Conservation (phyloP, 2,888 invertebrate genomes). For the Stegophylla sp. region DNA sequence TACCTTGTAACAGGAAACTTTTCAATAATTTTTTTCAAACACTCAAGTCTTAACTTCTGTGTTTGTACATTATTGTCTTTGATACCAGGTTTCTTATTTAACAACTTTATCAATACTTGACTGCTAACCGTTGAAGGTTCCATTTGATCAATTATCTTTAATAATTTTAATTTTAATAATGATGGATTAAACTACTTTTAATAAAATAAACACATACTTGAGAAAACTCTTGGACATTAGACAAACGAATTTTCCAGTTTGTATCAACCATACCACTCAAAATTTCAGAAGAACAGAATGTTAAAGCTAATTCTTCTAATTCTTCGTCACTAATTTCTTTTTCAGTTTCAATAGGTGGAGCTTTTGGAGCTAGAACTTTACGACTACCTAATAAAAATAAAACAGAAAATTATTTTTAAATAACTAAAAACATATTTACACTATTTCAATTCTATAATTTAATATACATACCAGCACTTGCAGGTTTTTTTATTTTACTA, state of each 20-base stretch:
- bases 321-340: slow-evolving; percentile 79
- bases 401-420: too few species aligned
- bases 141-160: slow-evolving; percentile 69
- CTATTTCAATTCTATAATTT: background rate
- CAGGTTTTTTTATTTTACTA: slow-evolving; percentile 66
- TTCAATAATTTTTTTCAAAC: slow-evolving; percentile 79
- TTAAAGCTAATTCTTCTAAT: slow-evolving; percentile 76
- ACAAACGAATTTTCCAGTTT: slow-evolving; percentile 86
- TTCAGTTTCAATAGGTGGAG: slow-evolving; percentile 65
- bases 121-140: slow-evolving; percentile 73
- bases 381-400: slow-evolving; percentile 43
- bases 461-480: slow-evolving; percentile 62
- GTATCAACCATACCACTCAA: slow-evolving; percentile 74
- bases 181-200: slow-evolving; percentile 14
- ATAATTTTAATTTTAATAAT: slow-evolving; percentile 50
- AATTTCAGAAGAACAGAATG: slow-evolving; percentile 72
- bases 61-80: slow-evolving; percentile 93
- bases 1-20: slow-evolving; percentile 75
- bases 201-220: slow-evolving; percentile 64
- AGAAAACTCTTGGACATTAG: slow-evolving; percentile 77
- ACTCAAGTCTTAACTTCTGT: slow-evolving; percentile 80
- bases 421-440: too few species aligned
- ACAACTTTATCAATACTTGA: slow-evolving; percentile 77
- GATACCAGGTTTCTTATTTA: slow-evolving; percentile 83
- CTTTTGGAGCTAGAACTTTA: slow-evolving; percentile 29